Conservation (phyloP, 2,113 vertebrate species). For the Heliornis fulica region DNA sequence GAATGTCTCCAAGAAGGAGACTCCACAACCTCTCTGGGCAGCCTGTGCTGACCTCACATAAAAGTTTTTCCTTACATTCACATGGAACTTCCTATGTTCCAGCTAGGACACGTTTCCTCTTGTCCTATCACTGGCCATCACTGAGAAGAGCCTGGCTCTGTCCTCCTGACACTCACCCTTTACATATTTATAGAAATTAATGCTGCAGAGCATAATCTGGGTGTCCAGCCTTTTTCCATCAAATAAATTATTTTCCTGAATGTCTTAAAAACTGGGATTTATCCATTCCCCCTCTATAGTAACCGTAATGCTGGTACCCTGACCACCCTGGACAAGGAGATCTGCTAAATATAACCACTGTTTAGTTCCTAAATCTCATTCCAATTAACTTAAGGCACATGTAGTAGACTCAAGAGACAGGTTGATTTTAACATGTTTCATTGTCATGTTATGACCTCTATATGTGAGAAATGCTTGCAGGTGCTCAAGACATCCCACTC, state of each 20-base stretch:
- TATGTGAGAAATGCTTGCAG: neutral
- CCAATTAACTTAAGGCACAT: neutral
- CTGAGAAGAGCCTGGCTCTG: no score
- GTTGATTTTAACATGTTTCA: neutral
- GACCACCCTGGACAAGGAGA: neutral
- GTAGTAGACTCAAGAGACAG: neutral
- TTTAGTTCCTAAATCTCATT: neutral
- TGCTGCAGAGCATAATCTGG: neutral
- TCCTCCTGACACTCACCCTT: no score
- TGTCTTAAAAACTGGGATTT: neutral
- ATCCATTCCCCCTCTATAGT: neutral
- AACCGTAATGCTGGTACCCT: neutral
- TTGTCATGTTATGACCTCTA: neutral
- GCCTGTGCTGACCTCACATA: no score
- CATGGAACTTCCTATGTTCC: no score
- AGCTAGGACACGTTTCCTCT: no score
- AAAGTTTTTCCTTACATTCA: no score
- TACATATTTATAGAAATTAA: no score
- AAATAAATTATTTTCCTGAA: neutral
- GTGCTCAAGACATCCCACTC: accelerated
- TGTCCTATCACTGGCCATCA: no score
- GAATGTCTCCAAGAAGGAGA: no score
- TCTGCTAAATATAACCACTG: neutral
- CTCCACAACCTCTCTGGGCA: no score
- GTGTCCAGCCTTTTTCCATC: neutral